Evolutionary conservation across 2,888 invertebrate genomes (phyloP), one percentile per base, ranked within the genome.

Genomic region (Lasioglossum leucozonium): DNA sequence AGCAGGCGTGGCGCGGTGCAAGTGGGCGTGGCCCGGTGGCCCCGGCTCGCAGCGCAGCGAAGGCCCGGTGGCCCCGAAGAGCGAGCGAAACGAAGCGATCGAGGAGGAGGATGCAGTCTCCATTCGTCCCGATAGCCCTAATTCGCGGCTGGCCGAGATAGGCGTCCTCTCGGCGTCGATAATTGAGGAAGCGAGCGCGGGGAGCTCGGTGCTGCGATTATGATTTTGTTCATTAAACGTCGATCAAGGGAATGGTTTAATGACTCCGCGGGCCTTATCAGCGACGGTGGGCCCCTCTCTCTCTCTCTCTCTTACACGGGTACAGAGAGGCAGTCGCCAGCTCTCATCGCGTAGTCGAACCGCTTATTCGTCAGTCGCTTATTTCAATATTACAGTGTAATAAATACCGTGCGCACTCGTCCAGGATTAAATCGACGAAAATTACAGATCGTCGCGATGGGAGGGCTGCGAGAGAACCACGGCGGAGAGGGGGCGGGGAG

Each of bases 401-500:
- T 88, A 89, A 88, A 87, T 87, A 87, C 85, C 72, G 82, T 74
- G 62, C 71, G 37, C 37, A 81, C 71, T 47, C 74, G 82, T 77
- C 82, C 69, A 79, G 79, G 88, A 88, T 88, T 88, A 89, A 89
- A 84, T 79, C 80, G 84, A 87, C 85, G 85, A 81, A 88, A 88
- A 88, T 88, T 88, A 89, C 82, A 88, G 79, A 88, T 89, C 77
- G 51, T 42, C 34, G 22, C 37, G 34, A 51, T 40, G 22, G 72
- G 58, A 51, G 51, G 58, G 67, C 16, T 10, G 34, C 67, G 22
- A 37, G 22, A 47, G 40, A 55, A 37, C 34, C 22, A 1, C 37
- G 18, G 26, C n/a, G 55, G n/a, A 55, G n/a, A 34, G 47, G 34
- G 40, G 16, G n/a, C n/a, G n/a, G n/a, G n/a, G n/a, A n/a, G n/a